These are phyloP conservation scores for Cottoperca gobio DNA, from an alignment of 2,797 vertebrate genomes.

Conservation along the genomic window DNA sequence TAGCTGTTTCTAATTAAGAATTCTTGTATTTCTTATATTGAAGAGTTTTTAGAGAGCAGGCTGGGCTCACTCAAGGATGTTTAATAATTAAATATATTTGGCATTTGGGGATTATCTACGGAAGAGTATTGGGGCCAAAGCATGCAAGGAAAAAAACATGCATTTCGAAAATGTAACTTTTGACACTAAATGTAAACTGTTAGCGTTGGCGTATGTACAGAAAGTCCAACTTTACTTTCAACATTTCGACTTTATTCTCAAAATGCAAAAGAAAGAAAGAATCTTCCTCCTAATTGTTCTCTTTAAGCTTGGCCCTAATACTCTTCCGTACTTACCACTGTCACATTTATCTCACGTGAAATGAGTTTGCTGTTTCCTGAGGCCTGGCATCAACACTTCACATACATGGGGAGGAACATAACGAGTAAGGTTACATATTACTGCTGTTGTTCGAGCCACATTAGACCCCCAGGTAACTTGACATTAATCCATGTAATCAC, in stretches of 20 bases:
- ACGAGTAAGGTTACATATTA: background rate
- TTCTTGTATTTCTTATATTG: background rate
- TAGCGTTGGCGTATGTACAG: no score
- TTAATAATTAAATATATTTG: background rate
- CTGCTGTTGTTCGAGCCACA: background rate
- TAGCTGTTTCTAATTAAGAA: slow-evolving; percentile 61
- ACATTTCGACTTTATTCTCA: no score
- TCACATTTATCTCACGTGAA: background rate
- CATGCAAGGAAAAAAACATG: no score
- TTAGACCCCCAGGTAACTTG: background rate
- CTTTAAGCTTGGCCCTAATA: no score
- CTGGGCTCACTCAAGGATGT: background rate
- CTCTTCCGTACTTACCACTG: no score
- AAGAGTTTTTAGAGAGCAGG: background rate
- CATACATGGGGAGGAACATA: background rate
- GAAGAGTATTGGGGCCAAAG: no score
- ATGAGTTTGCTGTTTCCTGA: background rate
- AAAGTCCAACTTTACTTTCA: no score
- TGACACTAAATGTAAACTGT: no score
- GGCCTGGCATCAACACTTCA: background rate
- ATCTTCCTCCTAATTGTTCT: no score
- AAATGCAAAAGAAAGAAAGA: no score
- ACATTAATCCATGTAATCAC: background rate
- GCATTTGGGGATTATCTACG: no score
- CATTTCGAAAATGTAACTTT: no score